Evolutionary conservation across 2,113 vertebrate genomes (phyloP), one percentile per base, ranked within the genome.

Genomic region (Synchiropus splendidus): DNA sequence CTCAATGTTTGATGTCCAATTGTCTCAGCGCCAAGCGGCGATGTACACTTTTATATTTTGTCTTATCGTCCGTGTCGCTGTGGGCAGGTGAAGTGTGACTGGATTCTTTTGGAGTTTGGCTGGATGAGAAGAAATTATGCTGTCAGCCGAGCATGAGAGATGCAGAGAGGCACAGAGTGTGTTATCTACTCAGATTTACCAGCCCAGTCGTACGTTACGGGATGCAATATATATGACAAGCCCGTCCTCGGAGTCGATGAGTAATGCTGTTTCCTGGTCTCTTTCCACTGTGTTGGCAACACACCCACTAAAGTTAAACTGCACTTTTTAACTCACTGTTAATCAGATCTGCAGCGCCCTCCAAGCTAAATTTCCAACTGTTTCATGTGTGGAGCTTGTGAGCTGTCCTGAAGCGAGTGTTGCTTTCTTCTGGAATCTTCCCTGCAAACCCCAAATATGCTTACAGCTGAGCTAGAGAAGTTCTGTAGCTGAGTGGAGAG

Each of bases 21-120:
- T 51, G 67, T 66, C 59, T 60, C 52, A 40, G 16, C 43, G 47
- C 58, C 43, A 39, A 41, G 52, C 54, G 60, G 44, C 30, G 31
- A 2, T 11, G 1, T 62, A 42, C 45, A 15, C 34, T 48, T 51
- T 42, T 27, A 27, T 10, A 13, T 16, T 32, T 2, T 46, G 10
- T 45, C n/a, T 48, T 13, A 32, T 18, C 5, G 30, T 54, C 32
- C 39, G 21, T 41, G 50, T 41, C 44, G 37, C 21, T 40, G 12
- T 17, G 16, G 27, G 31, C 35, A 15, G 2, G 18, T 44, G 42
- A 40, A 31, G 21, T 37, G 35, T 60, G 54, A 54, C 41, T 45
- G 35, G 64, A 51, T 64, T n/a, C 32, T 61, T 45, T 43, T 5
- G 32, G 34, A 31, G 50, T 13, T n/a, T 13, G 12, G 13, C 34